These are phyloP conservation scores for western clawed frog (Xenopus tropicalis) DNA, from an alignment of 2,113 vertebrate species.

Conservation along the genomic window DNA sequence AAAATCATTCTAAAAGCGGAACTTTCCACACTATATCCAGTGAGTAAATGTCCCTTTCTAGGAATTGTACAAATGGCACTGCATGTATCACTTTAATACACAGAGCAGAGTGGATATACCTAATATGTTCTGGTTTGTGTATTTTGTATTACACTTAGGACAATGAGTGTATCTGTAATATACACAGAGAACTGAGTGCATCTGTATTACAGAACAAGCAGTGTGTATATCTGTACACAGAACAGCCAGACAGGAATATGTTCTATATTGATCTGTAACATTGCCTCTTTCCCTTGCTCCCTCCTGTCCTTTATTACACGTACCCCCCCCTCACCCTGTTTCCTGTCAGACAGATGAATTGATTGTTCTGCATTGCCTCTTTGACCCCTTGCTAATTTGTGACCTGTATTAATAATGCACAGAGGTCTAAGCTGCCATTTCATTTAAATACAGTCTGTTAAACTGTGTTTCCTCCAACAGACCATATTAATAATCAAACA, in stretches of 20 bases:
- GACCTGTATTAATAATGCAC: slow-evolving; percentile 41
- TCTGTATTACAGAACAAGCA: neutral
- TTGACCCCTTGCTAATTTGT: slow-evolving; percentile 23
- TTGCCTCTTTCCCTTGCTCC: neutral
- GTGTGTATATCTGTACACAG: neutral
- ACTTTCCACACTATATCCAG: no score
- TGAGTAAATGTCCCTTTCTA: no score
- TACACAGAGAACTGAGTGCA: neutral
- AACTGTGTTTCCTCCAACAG: neutral
- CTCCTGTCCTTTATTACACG: neutral
- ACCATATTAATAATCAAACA: neutral
- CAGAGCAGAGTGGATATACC: no score
- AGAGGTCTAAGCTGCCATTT: slow-evolving; percentile 31
- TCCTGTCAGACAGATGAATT: slow-evolving; percentile 29
- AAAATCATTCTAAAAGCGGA: no score
- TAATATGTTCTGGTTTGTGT: neutral
- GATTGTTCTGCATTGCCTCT: slow-evolving; percentile 23
- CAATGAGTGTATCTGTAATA: neutral
- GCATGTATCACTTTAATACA: no score
- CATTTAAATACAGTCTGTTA: slow-evolving; percentile 9
- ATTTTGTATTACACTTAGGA: neutral
- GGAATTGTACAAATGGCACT: neutral
- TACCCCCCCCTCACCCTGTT: neutral
- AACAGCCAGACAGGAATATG: slow-evolving; percentile 4
- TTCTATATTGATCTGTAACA: slow-evolving; percentile 16